Percentiles rank a stretch among this genome's conserved stretches.
Conservation (phyloP, 2,797 vertebrate genomes). For the Sparus aurata region DNA sequence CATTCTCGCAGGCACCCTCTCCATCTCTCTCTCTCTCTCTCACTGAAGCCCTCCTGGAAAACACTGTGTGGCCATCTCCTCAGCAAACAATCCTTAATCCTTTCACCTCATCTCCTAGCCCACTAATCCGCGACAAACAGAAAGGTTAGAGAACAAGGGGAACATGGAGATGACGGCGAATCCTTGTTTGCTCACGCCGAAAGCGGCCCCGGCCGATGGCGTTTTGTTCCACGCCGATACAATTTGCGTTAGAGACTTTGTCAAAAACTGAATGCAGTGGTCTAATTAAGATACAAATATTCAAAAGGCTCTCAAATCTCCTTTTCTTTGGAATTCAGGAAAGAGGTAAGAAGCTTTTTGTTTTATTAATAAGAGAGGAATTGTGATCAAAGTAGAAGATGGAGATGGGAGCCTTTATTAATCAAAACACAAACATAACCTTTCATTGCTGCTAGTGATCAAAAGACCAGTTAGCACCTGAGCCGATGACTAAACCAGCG, state of each 20-base stretch:
- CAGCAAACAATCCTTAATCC: slow-evolving; percentile 73
- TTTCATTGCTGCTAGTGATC: not conserved
- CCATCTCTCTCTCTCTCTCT: slow-evolving; percentile 23
- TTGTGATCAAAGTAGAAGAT: slow-evolving; percentile 7
- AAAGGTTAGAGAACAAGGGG: slow-evolving; percentile 40
- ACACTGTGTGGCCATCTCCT: slow-evolving; percentile 41
- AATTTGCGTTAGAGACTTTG: not conserved
- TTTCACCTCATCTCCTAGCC: slow-evolving; percentile 54
- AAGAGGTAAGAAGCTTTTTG: not conserved
- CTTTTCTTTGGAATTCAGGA: slow-evolving; percentile 6
- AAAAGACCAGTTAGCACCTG: not conserved
- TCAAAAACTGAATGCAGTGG: not conserved
- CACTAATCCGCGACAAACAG: slow-evolving; percentile 56
- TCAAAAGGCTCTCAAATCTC: not conserved
- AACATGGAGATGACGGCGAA: slow-evolving; percentile 24
- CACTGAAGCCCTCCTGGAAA: slow-evolving; percentile 39
- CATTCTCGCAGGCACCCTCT: not conserved
- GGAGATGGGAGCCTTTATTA: not conserved
- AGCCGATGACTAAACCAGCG: not conserved
- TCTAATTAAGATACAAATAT: not conserved
- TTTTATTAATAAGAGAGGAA: not conserved
- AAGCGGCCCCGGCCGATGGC: not conserved
- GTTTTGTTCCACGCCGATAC: not conserved
- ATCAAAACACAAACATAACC: not conserved
- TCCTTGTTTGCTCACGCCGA: not conserved